Percentiles rank a stretch among this genome's conserved stretches.
These are phyloP conservation scores for Cyprinodon diabolis DNA, from an alignment of 2,797 vertebrate genomes.

Conservation along the genomic window DNA sequence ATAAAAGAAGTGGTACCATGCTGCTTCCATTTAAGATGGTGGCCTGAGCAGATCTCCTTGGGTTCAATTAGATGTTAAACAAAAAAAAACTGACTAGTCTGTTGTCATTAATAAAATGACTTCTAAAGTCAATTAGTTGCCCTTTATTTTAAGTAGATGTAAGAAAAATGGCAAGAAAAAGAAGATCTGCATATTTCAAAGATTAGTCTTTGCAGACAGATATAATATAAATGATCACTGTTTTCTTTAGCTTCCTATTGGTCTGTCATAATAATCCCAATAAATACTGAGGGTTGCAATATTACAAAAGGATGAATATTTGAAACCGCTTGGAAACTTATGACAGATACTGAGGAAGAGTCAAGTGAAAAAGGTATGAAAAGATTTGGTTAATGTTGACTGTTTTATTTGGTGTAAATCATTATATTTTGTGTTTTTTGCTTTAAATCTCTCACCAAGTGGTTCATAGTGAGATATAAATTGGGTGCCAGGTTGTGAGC, in stretches of 20 bases:
- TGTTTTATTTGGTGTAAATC: constrained; percentile 69
- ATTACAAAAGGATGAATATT: not conserved
- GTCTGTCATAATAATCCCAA: not conserved
- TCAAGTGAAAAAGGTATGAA: constrained; percentile 58
- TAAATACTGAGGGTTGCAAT: not conserved
- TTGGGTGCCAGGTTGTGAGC: constrained; percentile 76
- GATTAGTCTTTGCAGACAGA: too few species aligned
- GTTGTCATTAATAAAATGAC: too few species aligned
- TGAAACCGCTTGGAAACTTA: too few species aligned
- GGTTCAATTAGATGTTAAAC: too few species aligned
- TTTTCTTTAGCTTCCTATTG: not conserved
- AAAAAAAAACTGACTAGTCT: too few species aligned
- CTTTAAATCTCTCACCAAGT: constrained; percentile 51
- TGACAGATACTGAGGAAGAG: constrained; percentile 8
- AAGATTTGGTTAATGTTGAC: constrained; percentile 59
- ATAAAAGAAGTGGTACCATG: too few species aligned
- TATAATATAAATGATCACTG: not conserved
- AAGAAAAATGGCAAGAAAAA: too few species aligned
- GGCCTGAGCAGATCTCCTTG: too few species aligned
- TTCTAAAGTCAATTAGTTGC: too few species aligned
- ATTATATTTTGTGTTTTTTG: constrained; percentile 55
- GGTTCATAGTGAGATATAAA: constrained; percentile 65
- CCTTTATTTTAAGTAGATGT: too few species aligned
- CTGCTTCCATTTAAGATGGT: too few species aligned
- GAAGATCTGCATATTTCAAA: too few species aligned